Conservation (phyloP, 2,888 invertebrate genomes). For the Agrenia bidenticulata region DNA sequence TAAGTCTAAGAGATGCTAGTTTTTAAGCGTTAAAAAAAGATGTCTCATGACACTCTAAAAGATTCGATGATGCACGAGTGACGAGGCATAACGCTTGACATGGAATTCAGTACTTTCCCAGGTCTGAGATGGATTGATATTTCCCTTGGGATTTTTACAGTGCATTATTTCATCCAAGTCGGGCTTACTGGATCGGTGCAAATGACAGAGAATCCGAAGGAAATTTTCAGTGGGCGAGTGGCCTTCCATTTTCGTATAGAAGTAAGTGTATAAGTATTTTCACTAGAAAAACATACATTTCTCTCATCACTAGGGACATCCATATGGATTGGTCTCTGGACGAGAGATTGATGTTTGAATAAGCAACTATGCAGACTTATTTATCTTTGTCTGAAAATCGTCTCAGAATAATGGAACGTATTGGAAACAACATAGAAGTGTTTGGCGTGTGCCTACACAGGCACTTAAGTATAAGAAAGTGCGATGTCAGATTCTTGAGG, state of each 20-base stretch:
- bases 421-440: too few relatives aligned
- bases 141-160: constrained; percentile 21
- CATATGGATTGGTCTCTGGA: constrained; percentile 6
- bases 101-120: background rate
- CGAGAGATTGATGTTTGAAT: constrained; percentile 8
- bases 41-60: too few relatives aligned
- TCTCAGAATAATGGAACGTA: too few relatives aligned
- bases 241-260: constrained; percentile 51
- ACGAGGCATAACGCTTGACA: background rate
- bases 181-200: constrained; percentile 53
- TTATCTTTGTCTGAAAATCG: background rate
- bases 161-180: constrained; percentile 45
- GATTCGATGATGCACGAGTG: too few relatives aligned
- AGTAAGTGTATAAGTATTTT: constrained; percentile 37
- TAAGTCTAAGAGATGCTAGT: background rate
- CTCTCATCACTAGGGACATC: background rate
- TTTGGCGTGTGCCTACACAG: too few relatives aligned
- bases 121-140: background rate
- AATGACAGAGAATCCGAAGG: constrained; percentile 52
- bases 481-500: too few relatives aligned
- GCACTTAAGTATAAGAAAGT: too few relatives aligned
- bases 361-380: background rate
- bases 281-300: background rate
- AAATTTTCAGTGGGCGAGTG: constrained; percentile 52
- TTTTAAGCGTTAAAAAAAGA: background rate